phyloP scores from a whole-genome alignment of 2,888 invertebrate genomes.

The Heliothis peltigera region DNA sequence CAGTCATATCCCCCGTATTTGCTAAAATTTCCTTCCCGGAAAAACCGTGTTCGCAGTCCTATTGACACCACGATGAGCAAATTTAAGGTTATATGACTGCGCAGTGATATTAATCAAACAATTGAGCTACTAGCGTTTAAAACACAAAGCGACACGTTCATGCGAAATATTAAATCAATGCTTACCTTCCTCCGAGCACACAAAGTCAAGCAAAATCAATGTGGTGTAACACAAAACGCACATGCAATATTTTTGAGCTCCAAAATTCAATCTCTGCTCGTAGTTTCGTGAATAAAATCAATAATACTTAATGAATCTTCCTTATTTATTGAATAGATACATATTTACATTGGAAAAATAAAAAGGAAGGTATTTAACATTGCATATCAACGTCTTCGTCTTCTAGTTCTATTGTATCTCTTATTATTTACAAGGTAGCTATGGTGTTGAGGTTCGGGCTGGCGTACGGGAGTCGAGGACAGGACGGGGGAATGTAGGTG shows the following conservation, averaged over 20 bases:
- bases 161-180: slow-evolving; percentile 53
- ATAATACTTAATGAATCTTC: slow-evolving; percentile 50
- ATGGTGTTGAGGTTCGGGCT: slow-evolving; percentile 54
- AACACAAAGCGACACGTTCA: slow-evolving; percentile 55
- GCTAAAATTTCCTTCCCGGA: neutral
- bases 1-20: slow-evolving; percentile 26
- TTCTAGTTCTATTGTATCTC: slow-evolving; percentile 66
- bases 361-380: slow-evolving; percentile 42
- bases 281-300: slow-evolving; percentile 64
- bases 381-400: slow-evolving; percentile 58
- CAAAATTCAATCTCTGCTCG: slow-evolving; percentile 83
- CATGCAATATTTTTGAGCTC: slow-evolving; percentile 69
- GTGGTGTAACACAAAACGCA: slow-evolving; percentile 63
- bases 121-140: slow-evolving; percentile 44
- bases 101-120: neutral
- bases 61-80: too few relatives aligned
- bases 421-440: slow-evolving; percentile 75
- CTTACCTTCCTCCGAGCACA: slow-evolving; percentile 67
- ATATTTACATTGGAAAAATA: slow-evolving; percentile 57
- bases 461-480: slow-evolving; percentile 32
- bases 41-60: too few relatives aligned
- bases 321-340: slow-evolving; percentile 72
- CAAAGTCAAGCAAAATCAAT: slow-evolving; percentile 70
- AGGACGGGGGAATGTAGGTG: slow-evolving; percentile 66
- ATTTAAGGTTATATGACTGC: slow-evolving; percentile 20